A percentile compares a stretch with the other conserved stretches of the same genome.
These are phyloP conservation scores for Rhopilema esculentum DNA, from an alignment of 30 jellyfish, hydroid and myxozoan species.

Conservation along the genomic window DNA sequence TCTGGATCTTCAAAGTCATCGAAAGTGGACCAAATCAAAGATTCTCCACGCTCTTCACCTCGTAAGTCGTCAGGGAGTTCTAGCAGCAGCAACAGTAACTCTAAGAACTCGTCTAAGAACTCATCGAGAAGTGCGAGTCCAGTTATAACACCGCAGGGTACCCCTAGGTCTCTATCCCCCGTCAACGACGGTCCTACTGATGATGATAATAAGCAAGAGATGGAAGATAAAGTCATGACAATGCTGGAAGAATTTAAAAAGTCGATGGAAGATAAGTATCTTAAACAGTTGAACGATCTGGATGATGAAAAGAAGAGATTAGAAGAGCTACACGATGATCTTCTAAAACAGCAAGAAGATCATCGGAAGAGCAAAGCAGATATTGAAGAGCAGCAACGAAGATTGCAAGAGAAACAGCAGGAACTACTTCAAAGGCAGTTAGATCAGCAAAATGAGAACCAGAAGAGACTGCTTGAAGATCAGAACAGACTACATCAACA, in stretches of 20 bases:
- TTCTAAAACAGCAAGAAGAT: constrained; percentile 53
- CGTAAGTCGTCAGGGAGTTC: constrained; percentile 14
- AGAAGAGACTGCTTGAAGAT: constrained; percentile 49
- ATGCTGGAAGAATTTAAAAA: constrained; percentile 66
- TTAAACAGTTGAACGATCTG: constrained; percentile 62
- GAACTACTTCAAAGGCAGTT: constrained; percentile 62
- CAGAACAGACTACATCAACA: constrained; percentile 65
- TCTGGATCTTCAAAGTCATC: neutral
- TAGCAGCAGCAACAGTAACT: neutral
- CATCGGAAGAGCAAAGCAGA: constrained; percentile 47
- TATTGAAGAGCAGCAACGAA: constrained; percentile 59
- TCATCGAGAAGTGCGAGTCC: constrained; percentile 42
- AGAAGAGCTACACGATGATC: constrained; percentile 50
- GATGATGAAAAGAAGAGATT: constrained; percentile 55
- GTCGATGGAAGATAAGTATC: constrained; percentile 67
- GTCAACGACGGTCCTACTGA: constrained; percentile 1
- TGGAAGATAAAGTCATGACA: constrained; percentile 27
- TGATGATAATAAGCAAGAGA: constrained; percentile 13
- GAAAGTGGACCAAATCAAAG: neutral
- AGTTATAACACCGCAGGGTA: constrained; percentile 51
- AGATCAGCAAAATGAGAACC: constrained; percentile 72
- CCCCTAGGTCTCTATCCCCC: constrained; percentile 51
- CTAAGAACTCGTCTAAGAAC: constrained; percentile 11
- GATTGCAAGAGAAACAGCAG: constrained; percentile 78
- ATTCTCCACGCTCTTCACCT: constrained; percentile 40